phyloP scores from a whole-genome alignment of 2,797 vertebrate genomes.

The Leptatherina wallacei region DNA sequence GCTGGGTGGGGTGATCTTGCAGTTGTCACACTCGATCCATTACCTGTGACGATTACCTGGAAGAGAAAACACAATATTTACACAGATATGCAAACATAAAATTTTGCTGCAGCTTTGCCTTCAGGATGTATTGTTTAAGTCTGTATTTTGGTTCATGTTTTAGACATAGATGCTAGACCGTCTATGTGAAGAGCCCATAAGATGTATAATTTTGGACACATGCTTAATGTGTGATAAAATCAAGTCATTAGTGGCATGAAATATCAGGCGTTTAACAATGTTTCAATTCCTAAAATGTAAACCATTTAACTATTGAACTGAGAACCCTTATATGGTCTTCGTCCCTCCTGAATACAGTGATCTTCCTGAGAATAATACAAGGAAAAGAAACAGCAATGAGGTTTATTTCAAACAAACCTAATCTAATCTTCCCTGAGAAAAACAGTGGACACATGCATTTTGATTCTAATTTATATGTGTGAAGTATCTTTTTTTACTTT shows the following conservation, averaged over 20 bases:
- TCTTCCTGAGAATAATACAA: neutral
- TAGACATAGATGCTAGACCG: neutral
- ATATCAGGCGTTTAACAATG: neutral
- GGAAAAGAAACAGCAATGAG: neutral
- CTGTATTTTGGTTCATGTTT: neutral
- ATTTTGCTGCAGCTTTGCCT: neutral
- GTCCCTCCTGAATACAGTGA: neutral
- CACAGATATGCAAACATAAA: neutral
- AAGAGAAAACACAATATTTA: conserved; percentile 34
- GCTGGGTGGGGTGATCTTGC: conserved; percentile 29
- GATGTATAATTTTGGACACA: neutral
- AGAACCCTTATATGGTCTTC: neutral
- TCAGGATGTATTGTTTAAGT: neutral
- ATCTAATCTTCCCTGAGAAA: neutral
- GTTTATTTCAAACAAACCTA: neutral
- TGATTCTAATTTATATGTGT: neutral
- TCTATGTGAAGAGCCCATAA: neutral
- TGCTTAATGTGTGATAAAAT: neutral
- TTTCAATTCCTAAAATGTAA: neutral
- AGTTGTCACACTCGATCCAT: conserved; percentile 70
- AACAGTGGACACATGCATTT: neutral
- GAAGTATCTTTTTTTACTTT: neutral
- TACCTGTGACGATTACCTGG: conserved; percentile 57
- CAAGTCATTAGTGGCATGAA: neutral
- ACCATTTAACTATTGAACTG: neutral